Evolutionary conservation across 2,797 vertebrate genomes (phyloP).

Genomic region (Sarcophilus harrisii): DNA sequence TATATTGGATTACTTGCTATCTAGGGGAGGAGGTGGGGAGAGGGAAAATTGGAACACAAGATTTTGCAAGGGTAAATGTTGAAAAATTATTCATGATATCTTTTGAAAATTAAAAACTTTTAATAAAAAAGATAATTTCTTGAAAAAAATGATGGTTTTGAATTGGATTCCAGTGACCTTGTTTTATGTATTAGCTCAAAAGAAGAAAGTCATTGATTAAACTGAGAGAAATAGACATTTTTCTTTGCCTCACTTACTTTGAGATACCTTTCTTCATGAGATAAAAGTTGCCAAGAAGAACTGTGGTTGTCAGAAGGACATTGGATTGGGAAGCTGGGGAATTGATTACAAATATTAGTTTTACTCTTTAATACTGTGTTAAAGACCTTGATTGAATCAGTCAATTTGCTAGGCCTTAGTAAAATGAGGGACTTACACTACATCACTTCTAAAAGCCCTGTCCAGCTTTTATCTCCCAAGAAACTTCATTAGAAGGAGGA

Average conservation of each 20-base stretch:
- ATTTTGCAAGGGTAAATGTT: too few species aligned
- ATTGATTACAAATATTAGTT: background rate
- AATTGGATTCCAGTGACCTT: background rate
- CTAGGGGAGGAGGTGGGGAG: too few species aligned
- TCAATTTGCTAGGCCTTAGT: background rate
- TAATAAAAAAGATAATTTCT: too few species aligned
- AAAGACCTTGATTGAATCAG: background rate
- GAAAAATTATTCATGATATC: too few species aligned
- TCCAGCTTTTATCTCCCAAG: slow-evolving; percentile 1
- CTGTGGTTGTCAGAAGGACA: background rate
- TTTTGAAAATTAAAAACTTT: too few species aligned
- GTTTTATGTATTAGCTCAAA: background rate
- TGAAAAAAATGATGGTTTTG: background rate
- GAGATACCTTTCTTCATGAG: background rate
- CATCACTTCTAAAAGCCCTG: background rate
- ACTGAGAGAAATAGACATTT: background rate
- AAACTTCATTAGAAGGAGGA: slow-evolving; percentile 25
- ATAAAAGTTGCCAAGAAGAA: background rate
- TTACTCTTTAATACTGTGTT: background rate
- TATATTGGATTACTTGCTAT: too few species aligned
- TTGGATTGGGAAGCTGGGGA: background rate
- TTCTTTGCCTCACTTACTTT: background rate
- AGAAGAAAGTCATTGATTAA: background rate
- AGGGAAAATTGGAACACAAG: too few species aligned
- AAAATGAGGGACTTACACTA: background rate